Evolutionary conservation across 37 sponge, comb jelly and placozoan genomes (phyloP).

Genomic region (Tethya wilhelma): DNA sequence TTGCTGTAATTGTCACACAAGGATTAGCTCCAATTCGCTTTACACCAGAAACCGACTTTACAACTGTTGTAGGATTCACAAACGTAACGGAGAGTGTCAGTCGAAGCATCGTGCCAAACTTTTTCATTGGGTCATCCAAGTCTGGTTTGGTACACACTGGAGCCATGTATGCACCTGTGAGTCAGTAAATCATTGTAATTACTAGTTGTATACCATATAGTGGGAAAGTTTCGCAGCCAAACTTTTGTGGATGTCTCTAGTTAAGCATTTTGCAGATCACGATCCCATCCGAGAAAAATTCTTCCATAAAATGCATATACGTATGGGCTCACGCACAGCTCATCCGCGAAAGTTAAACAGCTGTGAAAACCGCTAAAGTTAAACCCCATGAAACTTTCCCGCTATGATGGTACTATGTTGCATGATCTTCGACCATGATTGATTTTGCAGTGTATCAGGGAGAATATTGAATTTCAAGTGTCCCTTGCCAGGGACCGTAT

Average conservation of each 20-base stretch:
- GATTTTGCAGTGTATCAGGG: constrained; percentile 50
- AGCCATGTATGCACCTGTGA: constrained; percentile 84
- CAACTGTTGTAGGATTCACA: constrained; percentile 21
- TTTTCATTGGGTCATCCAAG: constrained; percentile 86
- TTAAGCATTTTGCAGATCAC: too few relatives aligned
- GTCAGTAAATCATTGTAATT: not conserved
- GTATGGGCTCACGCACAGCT: too few relatives aligned
- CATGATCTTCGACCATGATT: not conserved
- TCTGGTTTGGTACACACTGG: constrained; percentile 77
- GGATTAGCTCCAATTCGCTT: constrained; percentile 57
- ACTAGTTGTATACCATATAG: too few relatives aligned
- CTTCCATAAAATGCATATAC: too few relatives aligned
- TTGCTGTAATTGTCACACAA: constrained; percentile 29
- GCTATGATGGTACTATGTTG: too few relatives aligned
- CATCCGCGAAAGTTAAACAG: too few relatives aligned
- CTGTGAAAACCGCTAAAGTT: too few relatives aligned
- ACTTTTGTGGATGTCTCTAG: too few relatives aligned
- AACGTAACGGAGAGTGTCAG: not conserved
- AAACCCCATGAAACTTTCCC: too few relatives aligned
- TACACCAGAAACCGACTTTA: constrained; percentile 17
- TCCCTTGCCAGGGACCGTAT: constrained; percentile 25
- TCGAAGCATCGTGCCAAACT: constrained; percentile 66
- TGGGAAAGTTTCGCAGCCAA: too few relatives aligned
- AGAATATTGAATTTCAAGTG: constrained; percentile 45
- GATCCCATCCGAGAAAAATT: too few relatives aligned